phyloP scores from a whole-genome alignment of 2,797 vertebrate genomes.

The Eulemur albifrons region DNA sequence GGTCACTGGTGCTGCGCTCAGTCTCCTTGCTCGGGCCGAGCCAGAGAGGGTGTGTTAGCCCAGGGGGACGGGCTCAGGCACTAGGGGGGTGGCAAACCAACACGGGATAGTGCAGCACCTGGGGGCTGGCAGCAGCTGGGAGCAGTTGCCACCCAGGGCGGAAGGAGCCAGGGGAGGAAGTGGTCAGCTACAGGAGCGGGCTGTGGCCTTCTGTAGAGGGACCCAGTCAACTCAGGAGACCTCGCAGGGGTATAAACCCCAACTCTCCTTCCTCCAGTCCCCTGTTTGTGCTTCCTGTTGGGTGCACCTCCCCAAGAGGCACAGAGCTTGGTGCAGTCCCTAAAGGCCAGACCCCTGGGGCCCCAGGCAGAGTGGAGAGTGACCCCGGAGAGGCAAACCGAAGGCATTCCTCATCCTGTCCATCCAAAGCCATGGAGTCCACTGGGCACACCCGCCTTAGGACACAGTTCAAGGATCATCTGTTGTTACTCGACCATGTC shows the following conservation, averaged over 20 bases:
- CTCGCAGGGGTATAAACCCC: background rate
- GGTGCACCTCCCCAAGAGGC: background rate
- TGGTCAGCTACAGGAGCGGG: background rate
- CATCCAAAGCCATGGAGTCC: rapidly evolving
- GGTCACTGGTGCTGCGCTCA: background rate
- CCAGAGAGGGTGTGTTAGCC: background rate
- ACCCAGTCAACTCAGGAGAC: background rate
- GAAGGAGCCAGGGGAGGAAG: background rate
- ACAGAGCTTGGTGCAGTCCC: background rate
- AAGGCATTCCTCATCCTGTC: background rate
- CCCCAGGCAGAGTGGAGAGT: background rate
- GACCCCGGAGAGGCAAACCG: background rate
- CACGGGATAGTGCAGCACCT: background rate
- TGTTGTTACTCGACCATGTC: background rate
- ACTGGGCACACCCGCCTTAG: background rate
- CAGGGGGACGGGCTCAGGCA: background rate
- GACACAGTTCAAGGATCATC: background rate
- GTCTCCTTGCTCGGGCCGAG: background rate
- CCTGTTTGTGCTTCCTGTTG: background rate
- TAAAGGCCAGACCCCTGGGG: no score
- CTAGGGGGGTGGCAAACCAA: no score
- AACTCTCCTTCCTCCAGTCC: background rate
- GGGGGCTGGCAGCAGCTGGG: background rate
- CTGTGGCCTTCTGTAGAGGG: background rate
- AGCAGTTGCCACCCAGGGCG: no score